Base-by-base conservation (phyloP, 2,797 vertebrate genomes). In the Coilia nasus region DNA sequence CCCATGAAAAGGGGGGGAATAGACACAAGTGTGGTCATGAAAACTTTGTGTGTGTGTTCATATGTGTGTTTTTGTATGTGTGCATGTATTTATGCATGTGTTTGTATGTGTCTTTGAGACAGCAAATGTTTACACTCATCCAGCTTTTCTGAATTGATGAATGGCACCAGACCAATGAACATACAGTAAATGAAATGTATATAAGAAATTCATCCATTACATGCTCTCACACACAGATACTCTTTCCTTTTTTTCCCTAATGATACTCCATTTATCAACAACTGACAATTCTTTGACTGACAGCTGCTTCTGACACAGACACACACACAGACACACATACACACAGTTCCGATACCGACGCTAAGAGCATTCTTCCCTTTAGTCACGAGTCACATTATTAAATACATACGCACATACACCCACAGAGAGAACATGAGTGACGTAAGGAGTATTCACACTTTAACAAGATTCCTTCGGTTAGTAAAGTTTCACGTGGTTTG, bases 401-500 rank as follows among this genome's bases (percentile, higher is more conserved):
- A 41, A 78, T 44, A 78, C 71, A 44, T 44, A 78, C 19, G 71
- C 71, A 78, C 35, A 2, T 78, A 78, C 71, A 78, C 71, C 28
- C 25, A 44, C 41, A 44, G 60, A 41, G 41, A 78, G 71, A 78
- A 78, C 71, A 78, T n/a, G 31, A 78, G 31, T 44, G 44, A 78
- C 71, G 9, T 78, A 78, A 78, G 35, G 71, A 78, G 35, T 41
- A 78, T 41, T 78, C 71, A 78, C 71, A 78, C 71, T 35, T 78
- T 9, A 78, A 41, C 71, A 78, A 19, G 71, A 44, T 44, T 78
- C 17, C 35, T 41, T 78, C 71, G 35, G 31, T 78, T 78, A 78
- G 71, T 78, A 78, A 78, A 19, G 35, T 78, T 78, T 78, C 71
- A 78, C 31, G 71, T 78, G 71, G 71, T 78, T 44, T 78, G 71